Evolutionary conservation across 2,888 invertebrate species (phyloP).

Genomic region (Gerosis bhagava): DNA sequence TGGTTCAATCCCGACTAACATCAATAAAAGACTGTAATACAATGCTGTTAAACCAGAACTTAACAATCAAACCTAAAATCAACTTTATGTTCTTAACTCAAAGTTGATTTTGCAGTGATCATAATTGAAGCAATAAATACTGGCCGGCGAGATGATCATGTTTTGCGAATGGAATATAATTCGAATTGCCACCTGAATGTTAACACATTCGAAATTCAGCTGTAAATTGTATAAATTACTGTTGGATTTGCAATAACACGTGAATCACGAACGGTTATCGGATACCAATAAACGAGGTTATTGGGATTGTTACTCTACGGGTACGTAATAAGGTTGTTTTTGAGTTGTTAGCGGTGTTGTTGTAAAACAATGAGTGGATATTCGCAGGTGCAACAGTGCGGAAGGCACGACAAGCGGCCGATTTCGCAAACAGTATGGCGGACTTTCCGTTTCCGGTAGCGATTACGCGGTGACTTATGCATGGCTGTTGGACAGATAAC

Average conservation of each 20-base stretch:
- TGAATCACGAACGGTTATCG: constrained; percentile 29
- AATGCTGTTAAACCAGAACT: constrained; percentile 11
- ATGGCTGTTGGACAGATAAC: constrained; percentile 42
- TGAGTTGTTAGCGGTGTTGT: constrained; percentile 24
- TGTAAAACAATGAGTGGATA: constrained; percentile 46
- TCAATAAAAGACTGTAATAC: constrained; percentile 6
- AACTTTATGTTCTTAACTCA: constrained; percentile 26
- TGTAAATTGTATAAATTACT: constrained; percentile 20
- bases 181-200: constrained; percentile 67
- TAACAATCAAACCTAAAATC: constrained; percentile 18
- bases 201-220: constrained; percentile 33
- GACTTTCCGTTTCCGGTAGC: constrained; percentile 73
- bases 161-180: constrained; percentile 66
- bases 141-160: constrained; percentile 58
- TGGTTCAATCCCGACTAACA: constrained; percentile 33
- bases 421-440: constrained; percentile 75
- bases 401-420: constrained; percentile 72
- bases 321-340: constrained; percentile 24
- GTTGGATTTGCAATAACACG: constrained; percentile 11
- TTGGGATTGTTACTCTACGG: constrained; percentile 28
- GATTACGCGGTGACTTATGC: constrained; percentile 62
- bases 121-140: constrained; percentile 37
- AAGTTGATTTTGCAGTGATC: constrained; percentile 39
- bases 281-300: constrained; percentile 27
- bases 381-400: constrained; percentile 69